A percentile compares a stretch with the other conserved stretches of the same genome.
These are phyloP conservation scores for Lepus oiostolus DNA, from an alignment of 2,797 vertebrate genomes.

Conservation along the genomic window DNA sequence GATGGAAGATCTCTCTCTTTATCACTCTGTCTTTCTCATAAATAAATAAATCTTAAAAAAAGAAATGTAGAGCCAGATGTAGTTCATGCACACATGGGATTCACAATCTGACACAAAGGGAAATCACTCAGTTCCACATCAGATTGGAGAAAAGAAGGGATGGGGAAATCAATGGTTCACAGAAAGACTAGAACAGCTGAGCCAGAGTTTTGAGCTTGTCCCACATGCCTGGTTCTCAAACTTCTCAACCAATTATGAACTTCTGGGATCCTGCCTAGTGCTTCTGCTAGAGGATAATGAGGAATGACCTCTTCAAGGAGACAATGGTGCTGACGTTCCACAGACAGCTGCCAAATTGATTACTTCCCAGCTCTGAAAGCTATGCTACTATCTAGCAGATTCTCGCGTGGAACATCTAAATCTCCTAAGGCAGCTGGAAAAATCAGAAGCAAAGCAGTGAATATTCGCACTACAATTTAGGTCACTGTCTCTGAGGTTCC, in stretches of 20 bases:
- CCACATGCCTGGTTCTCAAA: background rate
- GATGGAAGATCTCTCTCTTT: too few species aligned
- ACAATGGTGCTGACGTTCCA: background rate
- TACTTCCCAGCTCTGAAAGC: background rate
- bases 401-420: background rate
- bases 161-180: background rate
- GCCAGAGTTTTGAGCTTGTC: background rate
- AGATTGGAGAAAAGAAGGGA: background rate
- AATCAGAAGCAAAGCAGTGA: constrained; percentile 13
- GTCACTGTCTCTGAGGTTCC: background rate
- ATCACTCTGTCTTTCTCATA: too few species aligned
- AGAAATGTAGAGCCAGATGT: background rate
- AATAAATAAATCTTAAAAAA: too few species aligned
- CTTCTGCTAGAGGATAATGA: background rate
- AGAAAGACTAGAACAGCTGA: background rate
- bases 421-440: background rate
- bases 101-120: background rate
- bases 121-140: background rate
- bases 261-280: background rate
- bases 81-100: background rate
- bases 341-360: background rate
- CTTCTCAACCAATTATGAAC: background rate
- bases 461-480: background rate
- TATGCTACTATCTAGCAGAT: background rate
- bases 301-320: background rate